These are phyloP conservation scores for Drosophila nasuta DNA, from an alignment of 1,140 invertebrate species.

Conservation along the genomic window DNA sequence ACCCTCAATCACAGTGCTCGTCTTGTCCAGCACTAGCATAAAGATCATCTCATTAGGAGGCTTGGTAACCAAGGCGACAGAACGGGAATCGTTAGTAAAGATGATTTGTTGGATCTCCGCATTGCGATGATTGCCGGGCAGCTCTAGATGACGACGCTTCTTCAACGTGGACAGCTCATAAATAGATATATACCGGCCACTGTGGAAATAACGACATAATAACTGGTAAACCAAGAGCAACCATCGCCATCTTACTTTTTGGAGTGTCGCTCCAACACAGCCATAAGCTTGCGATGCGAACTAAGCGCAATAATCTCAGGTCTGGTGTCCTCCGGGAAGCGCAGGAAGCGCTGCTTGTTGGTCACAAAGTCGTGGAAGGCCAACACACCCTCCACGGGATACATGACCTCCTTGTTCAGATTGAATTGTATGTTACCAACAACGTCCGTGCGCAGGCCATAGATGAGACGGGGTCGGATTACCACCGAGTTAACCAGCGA, in stretches of 20 bases:
- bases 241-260: slow-evolving; percentile 57
- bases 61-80: slow-evolving; percentile 89
- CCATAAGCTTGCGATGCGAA: slow-evolving; percentile 75
- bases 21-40: slow-evolving; percentile 91
- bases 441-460: slow-evolving; percentile 87
- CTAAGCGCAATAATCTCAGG: slow-evolving; percentile 76
- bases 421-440: slow-evolving; percentile 87
- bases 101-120: slow-evolving; percentile 88
- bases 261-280: slow-evolving; percentile 65
- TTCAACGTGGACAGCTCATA: slow-evolving; percentile 87
- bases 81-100: slow-evolving; percentile 91
- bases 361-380: slow-evolving; percentile 86
- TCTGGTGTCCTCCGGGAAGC: slow-evolving; percentile 68
- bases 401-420: slow-evolving; percentile 87
- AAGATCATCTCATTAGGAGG: slow-evolving; percentile 90
- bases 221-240: background rate
- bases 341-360: slow-evolving; percentile 85
- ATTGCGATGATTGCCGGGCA: slow-evolving; percentile 85
- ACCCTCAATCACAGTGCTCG: slow-evolving; percentile 89
- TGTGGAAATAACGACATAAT: slow-evolving; percentile 7
- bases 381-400: slow-evolving; percentile 88
- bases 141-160: slow-evolving; percentile 86
- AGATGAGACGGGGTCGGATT: slow-evolving; percentile 86
- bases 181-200: slow-evolving; percentile 81
- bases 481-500: slow-evolving; percentile 51